Conservation (phyloP, 2,888 invertebrate genomes). For the Lochmaea crataegi region DNA sequence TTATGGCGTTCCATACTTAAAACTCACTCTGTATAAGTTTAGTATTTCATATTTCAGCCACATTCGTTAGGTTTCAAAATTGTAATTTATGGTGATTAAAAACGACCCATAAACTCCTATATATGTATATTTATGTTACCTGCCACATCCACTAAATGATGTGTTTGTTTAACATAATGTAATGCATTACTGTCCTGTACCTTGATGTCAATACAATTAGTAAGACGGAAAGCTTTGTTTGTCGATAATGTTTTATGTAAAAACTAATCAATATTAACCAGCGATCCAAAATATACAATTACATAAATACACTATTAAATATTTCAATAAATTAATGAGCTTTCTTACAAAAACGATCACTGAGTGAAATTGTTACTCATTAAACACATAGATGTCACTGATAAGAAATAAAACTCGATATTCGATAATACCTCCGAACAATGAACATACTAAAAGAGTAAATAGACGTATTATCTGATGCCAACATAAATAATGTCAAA, state of each 20-base stretch:
- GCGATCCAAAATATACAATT: neutral
- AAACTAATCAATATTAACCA: neutral
- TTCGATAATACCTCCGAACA: too few relatives aligned
- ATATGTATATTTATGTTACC: conserved; percentile 2
- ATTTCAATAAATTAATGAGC: too few relatives aligned
- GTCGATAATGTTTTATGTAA: neutral
- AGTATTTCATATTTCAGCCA: neutral
- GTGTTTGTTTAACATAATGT: conserved; percentile 6
- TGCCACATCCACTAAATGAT: conserved; percentile 1
- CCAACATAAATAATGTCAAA: too few relatives aligned
- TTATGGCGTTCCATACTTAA: too few relatives aligned
- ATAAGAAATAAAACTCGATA: too few relatives aligned
- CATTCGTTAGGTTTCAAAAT: neutral
- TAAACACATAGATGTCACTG: too few relatives aligned
- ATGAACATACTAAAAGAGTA: too few relatives aligned
- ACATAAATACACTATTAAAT: too few relatives aligned
- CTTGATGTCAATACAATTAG: neutral
- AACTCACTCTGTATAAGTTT: neutral
- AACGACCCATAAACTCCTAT: neutral
- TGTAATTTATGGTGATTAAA: conserved; percentile 4
- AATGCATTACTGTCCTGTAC: neutral
- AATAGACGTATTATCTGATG: too few relatives aligned
- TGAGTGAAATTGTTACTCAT: too few relatives aligned
- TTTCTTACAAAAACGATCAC: too few relatives aligned
- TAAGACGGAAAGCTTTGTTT: neutral